These are phyloP conservation scores for Scytalopus superciliaris DNA, from an alignment of 2,113 vertebrate species.

Conservation along the genomic window DNA sequence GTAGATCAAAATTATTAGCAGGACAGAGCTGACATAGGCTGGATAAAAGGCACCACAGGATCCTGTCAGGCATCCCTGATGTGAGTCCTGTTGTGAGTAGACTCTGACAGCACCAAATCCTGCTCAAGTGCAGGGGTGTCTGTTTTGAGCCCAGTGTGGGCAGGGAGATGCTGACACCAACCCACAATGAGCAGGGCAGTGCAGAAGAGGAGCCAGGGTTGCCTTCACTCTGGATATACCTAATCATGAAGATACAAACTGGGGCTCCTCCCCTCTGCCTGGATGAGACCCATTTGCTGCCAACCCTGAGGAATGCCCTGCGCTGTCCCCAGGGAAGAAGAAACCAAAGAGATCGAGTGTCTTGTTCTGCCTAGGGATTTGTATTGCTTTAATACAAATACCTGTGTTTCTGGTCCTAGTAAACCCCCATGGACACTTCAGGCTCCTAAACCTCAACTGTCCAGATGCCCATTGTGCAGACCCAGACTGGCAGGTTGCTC, in stretches of 20 bases:
- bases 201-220: background rate
- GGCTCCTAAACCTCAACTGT: background rate
- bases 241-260: background rate
- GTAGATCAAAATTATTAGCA: background rate
- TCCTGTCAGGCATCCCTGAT: background rate
- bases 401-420: background rate
- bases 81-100: background rate
- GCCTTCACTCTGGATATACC: background rate
- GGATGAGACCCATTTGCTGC: background rate
- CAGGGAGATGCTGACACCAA: background rate
- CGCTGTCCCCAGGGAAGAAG: background rate
- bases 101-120: background rate
- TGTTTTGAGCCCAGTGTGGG: fast-evolving
- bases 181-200: background rate
- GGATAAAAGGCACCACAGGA: background rate
- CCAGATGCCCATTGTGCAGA: background rate
- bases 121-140: fast-evolving
- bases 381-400: background rate
- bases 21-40: background rate
- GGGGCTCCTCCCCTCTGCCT: background rate
- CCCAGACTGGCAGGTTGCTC: background rate
- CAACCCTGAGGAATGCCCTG: background rate
- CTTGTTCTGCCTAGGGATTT: background rate
- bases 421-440: background rate
- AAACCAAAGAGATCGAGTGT: background rate